Percentiles rank a stretch among this genome's conserved stretches.
Evolutionary conservation across 2,888 invertebrate species (phyloP).

Genomic region (Galeruca laticollis): DNA sequence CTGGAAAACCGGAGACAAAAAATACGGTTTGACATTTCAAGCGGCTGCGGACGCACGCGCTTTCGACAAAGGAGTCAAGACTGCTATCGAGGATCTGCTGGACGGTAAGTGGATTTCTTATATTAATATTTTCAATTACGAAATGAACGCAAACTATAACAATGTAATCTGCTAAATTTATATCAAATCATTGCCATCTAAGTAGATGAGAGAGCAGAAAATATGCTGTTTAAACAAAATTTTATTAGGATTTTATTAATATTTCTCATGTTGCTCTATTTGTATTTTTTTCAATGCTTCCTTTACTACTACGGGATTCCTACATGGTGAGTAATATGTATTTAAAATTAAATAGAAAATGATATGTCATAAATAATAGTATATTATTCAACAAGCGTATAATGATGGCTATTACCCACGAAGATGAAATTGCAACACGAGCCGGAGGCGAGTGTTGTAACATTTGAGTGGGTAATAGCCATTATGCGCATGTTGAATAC

Average conservation of each 20-base stretch:
- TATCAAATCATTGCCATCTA: too few relatives aligned
- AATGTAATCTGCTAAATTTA: too few relatives aligned
- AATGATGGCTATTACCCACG: too few relatives aligned
- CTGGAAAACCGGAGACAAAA: conserved; percentile 95
- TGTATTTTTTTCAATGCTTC: conserved; percentile 71
- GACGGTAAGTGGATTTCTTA: conserved; percentile 79
- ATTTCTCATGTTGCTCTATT: conserved; percentile 76
- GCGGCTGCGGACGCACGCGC: conserved; percentile 94
- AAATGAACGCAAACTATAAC: too few relatives aligned
- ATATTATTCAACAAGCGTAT: not conserved
- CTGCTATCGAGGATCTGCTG: conserved; percentile 89
- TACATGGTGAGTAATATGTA: conserved; percentile 71
- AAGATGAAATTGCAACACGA: too few relatives aligned
- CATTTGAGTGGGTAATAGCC: too few relatives aligned
- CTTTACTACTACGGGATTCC: conserved; percentile 74
- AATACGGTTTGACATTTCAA: conserved; percentile 96
- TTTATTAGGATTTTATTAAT: conserved; percentile 66
- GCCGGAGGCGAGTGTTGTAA: too few relatives aligned
- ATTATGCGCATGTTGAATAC: too few relatives aligned
- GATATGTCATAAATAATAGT: too few relatives aligned
- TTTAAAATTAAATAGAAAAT: too few relatives aligned
- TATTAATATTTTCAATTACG: too few relatives aligned
- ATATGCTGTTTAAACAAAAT: conserved; percentile 4
- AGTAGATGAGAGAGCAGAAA: not conserved
- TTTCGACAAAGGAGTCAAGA: conserved; percentile 92